A percentile compares a stretch with the other conserved stretches of the same genome.
phyloP scores from a whole-genome alignment of 2,888 invertebrate genomes.

The Empis livida region DNA sequence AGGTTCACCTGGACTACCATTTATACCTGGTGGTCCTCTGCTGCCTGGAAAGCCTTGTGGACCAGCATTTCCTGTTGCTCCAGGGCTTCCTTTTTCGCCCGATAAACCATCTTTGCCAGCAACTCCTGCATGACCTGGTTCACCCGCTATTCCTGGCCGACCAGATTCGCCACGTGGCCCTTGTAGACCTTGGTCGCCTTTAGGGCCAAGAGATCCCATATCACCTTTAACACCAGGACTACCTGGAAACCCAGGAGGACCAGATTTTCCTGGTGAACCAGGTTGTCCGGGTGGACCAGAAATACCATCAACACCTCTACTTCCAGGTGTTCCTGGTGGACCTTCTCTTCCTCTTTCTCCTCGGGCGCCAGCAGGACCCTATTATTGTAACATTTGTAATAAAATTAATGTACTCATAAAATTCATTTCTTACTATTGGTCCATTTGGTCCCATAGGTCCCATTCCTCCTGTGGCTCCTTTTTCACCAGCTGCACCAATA shows the following conservation, averaged over 20 bases:
- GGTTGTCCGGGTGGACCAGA: constrained; percentile 50
- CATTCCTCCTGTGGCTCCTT: constrained; percentile 57
- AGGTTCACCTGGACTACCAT: constrained; percentile 58
- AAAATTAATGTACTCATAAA: neutral
- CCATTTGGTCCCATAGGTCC: constrained; percentile 37
- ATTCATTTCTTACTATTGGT: neutral
- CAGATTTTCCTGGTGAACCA: constrained; percentile 71
- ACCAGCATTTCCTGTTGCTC: constrained; percentile 57
- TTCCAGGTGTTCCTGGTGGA: constrained; percentile 60
- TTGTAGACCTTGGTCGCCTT: constrained; percentile 70
- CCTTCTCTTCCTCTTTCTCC: constrained; percentile 81
- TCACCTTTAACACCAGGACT: constrained; percentile 68
- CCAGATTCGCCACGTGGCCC: constrained; percentile 72
- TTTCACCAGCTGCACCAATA: constrained; percentile 60
- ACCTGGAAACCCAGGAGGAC: constrained; percentile 76
- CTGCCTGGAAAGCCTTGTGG: constrained; percentile 74
- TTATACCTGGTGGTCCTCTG: constrained; percentile 59
- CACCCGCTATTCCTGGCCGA: constrained; percentile 62
- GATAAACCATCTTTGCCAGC: constrained; percentile 69
- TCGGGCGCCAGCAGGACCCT: constrained; percentile 67
- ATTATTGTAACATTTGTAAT: constrained; percentile 8
- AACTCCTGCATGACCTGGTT: constrained; percentile 58
- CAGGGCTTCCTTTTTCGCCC: constrained; percentile 68
- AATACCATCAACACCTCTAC: constrained; percentile 67
- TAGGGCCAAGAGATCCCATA: constrained; percentile 57